Evolutionary conservation across 2,113 vertebrate species (phyloP).

Genomic region (Ameiurus melas): DNA sequence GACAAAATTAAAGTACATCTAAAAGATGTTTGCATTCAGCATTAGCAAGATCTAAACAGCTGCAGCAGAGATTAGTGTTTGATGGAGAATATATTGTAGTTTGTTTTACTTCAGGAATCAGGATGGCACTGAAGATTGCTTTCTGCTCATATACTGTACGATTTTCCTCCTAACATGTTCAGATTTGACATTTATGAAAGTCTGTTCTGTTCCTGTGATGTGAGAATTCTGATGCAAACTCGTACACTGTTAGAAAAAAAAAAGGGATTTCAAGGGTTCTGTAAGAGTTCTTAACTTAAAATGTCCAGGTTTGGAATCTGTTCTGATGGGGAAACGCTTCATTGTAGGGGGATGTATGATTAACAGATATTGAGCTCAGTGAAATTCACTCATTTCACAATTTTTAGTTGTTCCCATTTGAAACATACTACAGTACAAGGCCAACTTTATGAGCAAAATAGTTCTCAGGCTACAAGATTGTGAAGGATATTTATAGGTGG

Average conservation of each 20-base stretch:
- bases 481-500: neutral
- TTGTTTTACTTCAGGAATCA: neutral
- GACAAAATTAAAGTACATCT: too few species aligned
- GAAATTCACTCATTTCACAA: neutral
- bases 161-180: neutral
- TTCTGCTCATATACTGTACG: neutral
- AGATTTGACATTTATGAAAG: neutral
- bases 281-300: neutral
- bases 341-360: neutral
- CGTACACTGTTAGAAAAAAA: neutral
- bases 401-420: neutral
- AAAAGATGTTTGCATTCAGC: neutral
- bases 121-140: neutral
- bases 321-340: neutral
- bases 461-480: neutral
- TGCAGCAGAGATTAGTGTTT: neutral
- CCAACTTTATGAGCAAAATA: neutral
- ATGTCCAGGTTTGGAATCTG: neutral
- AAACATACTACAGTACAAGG: neutral
- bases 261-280: neutral
- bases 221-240: neutral
- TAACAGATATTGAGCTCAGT: neutral
- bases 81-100: neutral
- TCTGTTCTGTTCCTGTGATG: neutral
- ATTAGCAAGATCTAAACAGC: neutral